Conservation (phyloP, 2,888 invertebrate genomes). For the Sinhomidia bicolor region DNA sequence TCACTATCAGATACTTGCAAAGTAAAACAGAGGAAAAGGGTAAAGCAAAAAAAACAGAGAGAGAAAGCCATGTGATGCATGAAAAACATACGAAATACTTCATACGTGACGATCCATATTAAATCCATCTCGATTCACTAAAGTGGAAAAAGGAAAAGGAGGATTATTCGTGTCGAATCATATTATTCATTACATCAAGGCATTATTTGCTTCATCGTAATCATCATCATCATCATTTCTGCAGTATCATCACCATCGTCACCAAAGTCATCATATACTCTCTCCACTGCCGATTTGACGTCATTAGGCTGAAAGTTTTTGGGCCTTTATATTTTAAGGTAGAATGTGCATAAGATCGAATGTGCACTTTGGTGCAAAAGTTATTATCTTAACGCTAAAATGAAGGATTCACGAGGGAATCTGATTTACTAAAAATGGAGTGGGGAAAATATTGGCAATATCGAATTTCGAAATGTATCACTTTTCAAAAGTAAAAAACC, state of each 20-base stretch:
- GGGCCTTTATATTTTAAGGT: too few relatives aligned
- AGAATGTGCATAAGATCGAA: too few relatives aligned
- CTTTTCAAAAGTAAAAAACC: too few relatives aligned
- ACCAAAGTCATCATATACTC: background rate
- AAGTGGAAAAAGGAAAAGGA: conserved; percentile 61
- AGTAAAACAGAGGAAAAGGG: background rate
- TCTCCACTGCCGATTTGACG: too few relatives aligned
- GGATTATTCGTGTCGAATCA: conserved; percentile 64
- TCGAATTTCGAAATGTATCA: too few relatives aligned
- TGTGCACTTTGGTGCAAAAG: too few relatives aligned
- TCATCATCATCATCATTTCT: background rate
- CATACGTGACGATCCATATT: conserved; percentile 66
- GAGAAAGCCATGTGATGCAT: conserved; percentile 41
- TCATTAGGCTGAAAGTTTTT: too few relatives aligned
- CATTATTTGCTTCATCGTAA: conserved; percentile 5
- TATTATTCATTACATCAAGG: conserved; percentile 60
- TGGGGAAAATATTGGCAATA: too few relatives aligned
- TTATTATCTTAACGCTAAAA: too few relatives aligned
- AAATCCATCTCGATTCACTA: conserved; percentile 54
- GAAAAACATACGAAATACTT: conserved; percentile 31
- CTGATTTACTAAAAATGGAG: too few relatives aligned
- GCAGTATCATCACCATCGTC: background rate
- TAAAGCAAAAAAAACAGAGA: background rate
- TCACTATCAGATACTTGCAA: background rate
- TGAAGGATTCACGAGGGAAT: too few relatives aligned